Evolutionary conservation across 2,888 invertebrate species (phyloP).

Genomic region (Heliconius ismenius): DNA sequence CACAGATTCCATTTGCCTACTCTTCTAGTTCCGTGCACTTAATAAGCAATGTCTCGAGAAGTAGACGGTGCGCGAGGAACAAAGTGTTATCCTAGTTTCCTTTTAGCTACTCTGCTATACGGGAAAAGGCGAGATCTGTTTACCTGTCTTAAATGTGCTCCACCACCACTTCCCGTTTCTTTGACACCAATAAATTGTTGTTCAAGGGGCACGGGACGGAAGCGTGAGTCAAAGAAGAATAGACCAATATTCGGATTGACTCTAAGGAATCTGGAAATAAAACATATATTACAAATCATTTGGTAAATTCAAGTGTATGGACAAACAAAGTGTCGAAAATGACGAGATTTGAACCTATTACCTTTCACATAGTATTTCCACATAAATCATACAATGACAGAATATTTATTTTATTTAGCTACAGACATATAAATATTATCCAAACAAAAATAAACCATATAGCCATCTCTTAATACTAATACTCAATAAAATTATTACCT

Average conservation of each 20-base stretch:
- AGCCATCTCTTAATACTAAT: background rate
- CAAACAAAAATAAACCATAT: background rate
- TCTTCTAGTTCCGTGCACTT: too few species aligned
- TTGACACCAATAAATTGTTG: constrained; percentile 95
- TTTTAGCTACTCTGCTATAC: too few species aligned
- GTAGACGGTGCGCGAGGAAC: too few species aligned
- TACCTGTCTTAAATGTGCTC: constrained; percentile 70
- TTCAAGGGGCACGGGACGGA: constrained; percentile 96
- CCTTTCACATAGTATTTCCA: background rate
- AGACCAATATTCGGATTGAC: constrained; percentile 96
- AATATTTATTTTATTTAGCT: too few species aligned
- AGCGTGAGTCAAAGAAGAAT: constrained; percentile 96
- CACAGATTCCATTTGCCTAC: too few species aligned
- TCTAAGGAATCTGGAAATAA: constrained; percentile 86
- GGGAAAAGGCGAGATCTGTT: too few species aligned
- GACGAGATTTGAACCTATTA: background rate
- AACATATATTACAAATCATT: background rate
- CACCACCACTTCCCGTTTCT: constrained; percentile 77
- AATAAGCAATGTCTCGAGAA: too few species aligned
- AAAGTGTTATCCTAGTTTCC: too few species aligned
- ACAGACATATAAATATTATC: too few species aligned
- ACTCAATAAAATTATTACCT: constrained; percentile 55
- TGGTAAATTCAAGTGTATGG: background rate
- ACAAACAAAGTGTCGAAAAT: background rate
- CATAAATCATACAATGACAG: too few species aligned